phyloP scores from a whole-genome alignment of 37 sponge, comb jelly and placozoan genomes.

The Diacarnus erythraeanus region DNA sequence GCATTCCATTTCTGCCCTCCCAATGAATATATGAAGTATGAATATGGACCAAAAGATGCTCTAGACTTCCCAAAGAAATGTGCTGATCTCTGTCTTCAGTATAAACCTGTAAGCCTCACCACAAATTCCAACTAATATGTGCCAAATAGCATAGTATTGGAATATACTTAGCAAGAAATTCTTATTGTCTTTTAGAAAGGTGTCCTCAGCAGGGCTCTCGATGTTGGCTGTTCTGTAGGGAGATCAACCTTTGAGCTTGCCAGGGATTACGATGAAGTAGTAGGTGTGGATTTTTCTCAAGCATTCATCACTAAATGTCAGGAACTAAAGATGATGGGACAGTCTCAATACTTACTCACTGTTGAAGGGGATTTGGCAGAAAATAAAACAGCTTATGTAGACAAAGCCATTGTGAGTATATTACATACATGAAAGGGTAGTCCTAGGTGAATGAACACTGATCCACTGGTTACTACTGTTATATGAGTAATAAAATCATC shows the following conservation, averaged over 20 bases:
- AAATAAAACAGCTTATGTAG: constrained; percentile 46
- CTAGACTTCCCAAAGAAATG: constrained; percentile 80
- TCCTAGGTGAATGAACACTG: background rate
- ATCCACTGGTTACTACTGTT: background rate
- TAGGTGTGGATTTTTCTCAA: constrained; percentile 79
- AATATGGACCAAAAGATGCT: constrained; percentile 46
- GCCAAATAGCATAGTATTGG: too few relatives aligned
- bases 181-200: constrained; percentile 36
- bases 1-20: constrained; percentile 71
- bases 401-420: constrained; percentile 65
- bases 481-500: background rate
- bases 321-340: constrained; percentile 66
- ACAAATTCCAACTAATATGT: too few relatives aligned
- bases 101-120: constrained; percentile 65
- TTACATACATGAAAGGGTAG: too few relatives aligned
- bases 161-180: too few relatives aligned
- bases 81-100: constrained; percentile 71
- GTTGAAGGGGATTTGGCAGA: constrained; percentile 72
- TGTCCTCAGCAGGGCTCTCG: constrained; percentile 72
- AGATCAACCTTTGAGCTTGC: constrained; percentile 87
- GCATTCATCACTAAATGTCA: constrained; percentile 72
- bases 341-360: constrained; percentile 33
- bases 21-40: constrained; percentile 58
- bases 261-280: constrained; percentile 66
- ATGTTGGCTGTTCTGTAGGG: constrained; percentile 92